Base-by-base conservation (phyloP, 2,888 invertebrate species). In the Drosophila ezoana region DNA sequence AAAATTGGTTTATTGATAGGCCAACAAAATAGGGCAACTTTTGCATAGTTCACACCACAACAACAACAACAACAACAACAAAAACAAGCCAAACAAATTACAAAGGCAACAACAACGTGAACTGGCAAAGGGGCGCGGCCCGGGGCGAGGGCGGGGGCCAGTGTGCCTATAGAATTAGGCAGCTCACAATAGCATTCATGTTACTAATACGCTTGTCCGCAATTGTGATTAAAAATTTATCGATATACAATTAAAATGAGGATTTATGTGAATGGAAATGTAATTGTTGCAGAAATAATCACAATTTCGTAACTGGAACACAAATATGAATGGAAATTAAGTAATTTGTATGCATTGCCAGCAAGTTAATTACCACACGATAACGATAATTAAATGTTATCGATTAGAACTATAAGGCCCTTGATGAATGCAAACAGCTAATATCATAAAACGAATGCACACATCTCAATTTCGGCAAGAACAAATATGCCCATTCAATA, bases 1-100 rank as follows among this genome's bases (percentile, higher is more conserved):
- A 67, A 85, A 84, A 84, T 85, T 74, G 76, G 73, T 75, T 76
- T 79, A 82, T 87, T 87, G 85, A 85, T 79, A 66, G 85, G 70
- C 70, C 57, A 45, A 71, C 67, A 52, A 44, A 63, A 47, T 38
- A 59, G 48, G 28, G 28, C 49, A 41, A 9, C 48, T 53, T 70
- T 48, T 63, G 56, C 66, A 71, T 56, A 66, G 53, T 49, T 62
- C 9, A 35, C 58, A 58, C 28, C 6, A 37, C 28, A 43, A n/a
- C 28, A 57, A 54, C 40, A 54, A 57, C 40, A 57, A 49, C 32
- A 56, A 44, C 23, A 66, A 28, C 43, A 67, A 48, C 60, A 62
- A 47, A 1, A 20, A 20, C 20, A 23, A 51, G 23, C 43, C 61
- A 48, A 65, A 58, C 41, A 67, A 61, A 70, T 53, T 33, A 60